These are phyloP conservation scores for Umimayanthus chanpuru DNA, from an alignment of 92 coral and sea anemone genomes.

Conservation along the genomic window DNA sequence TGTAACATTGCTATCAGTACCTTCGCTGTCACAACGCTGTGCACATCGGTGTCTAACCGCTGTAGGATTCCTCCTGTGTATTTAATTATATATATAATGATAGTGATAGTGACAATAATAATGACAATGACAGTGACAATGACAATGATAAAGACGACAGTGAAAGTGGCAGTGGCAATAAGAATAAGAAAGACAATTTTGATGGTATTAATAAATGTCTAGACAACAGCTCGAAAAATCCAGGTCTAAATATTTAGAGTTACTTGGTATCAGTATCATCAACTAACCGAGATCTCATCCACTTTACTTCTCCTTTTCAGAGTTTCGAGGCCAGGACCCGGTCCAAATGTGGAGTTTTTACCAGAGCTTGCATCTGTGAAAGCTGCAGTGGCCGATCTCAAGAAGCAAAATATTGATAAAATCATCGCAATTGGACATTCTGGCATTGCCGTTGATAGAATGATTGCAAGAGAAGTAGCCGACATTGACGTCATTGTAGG, in stretches of 20 bases:
- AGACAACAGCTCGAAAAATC: neutral
- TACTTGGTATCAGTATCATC: neutral
- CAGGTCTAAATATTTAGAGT: neutral
- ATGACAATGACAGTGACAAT: too few species aligned
- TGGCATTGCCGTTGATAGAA: constrained; percentile 80
- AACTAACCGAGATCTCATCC: neutral
- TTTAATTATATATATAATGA: too few species aligned
- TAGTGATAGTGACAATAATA: too few species aligned
- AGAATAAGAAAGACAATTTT: too few species aligned
- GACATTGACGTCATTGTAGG: constrained; percentile 94
- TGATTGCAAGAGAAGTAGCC: constrained; percentile 70
- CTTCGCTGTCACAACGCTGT: too few species aligned
- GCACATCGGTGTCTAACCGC: too few species aligned
- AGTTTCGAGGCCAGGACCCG: constrained; percentile 77
- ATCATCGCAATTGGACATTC: constrained; percentile 94
- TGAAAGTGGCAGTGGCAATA: too few species aligned
- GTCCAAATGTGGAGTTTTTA: constrained; percentile 73
- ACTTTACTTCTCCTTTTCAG: constrained; percentile 28
- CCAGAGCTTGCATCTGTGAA: constrained; percentile 77
- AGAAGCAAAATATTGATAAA: constrained; percentile 74
- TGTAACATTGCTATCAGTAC: too few species aligned
- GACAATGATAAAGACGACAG: too few species aligned
- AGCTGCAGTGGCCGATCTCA: constrained; percentile 72
- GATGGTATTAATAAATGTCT: too few species aligned
- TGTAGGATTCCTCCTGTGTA: too few species aligned